These are phyloP conservation scores for Aphyosemion australe DNA, from an alignment of 2,113 vertebrate species.

Conservation along the genomic window DNA sequence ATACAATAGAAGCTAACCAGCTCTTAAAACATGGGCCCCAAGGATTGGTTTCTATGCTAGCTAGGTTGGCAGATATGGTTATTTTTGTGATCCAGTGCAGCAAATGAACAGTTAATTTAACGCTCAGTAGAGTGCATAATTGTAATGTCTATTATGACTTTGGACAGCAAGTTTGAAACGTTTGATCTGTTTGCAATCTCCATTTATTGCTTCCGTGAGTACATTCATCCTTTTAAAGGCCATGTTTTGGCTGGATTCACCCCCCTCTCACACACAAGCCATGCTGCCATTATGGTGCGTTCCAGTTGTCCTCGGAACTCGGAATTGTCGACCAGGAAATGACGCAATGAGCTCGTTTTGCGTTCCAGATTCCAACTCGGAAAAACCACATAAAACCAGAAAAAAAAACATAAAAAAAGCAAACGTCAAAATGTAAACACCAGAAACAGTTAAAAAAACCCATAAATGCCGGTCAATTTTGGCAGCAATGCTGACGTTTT, in stretches of 20 bases:
- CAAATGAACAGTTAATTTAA: background rate
- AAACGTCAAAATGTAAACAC: too few relatives aligned
- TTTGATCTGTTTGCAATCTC: background rate
- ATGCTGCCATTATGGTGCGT: too few relatives aligned
- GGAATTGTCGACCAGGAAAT: too few relatives aligned
- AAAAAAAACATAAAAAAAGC: too few relatives aligned
- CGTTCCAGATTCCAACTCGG: too few relatives aligned
- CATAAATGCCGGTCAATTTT: too few relatives aligned
- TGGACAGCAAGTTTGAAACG: background rate
- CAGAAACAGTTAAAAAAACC: too few relatives aligned
- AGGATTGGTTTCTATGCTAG: constrained; percentile 37
- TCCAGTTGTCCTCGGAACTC: too few relatives aligned
- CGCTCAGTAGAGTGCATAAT: background rate
- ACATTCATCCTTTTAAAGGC: constrained; percentile 65
- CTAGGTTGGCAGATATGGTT: constrained; percentile 41
- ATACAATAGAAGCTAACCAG: constrained; percentile 11
- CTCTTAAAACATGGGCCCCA: constrained; percentile 41
- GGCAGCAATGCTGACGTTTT: too few relatives aligned
- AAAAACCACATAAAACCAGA: too few relatives aligned
- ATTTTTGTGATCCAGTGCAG: background rate
- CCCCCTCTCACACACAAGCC: constrained; percentile 3
- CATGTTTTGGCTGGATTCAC: constrained; percentile 59
- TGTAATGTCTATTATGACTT: background rate
- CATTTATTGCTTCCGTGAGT: constrained; percentile 13
- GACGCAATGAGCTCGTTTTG: too few relatives aligned